These are phyloP conservation scores for Petrocephalus microphthalmus DNA, from an alignment of 2,113 vertebrate species.

Conservation along the genomic window DNA sequence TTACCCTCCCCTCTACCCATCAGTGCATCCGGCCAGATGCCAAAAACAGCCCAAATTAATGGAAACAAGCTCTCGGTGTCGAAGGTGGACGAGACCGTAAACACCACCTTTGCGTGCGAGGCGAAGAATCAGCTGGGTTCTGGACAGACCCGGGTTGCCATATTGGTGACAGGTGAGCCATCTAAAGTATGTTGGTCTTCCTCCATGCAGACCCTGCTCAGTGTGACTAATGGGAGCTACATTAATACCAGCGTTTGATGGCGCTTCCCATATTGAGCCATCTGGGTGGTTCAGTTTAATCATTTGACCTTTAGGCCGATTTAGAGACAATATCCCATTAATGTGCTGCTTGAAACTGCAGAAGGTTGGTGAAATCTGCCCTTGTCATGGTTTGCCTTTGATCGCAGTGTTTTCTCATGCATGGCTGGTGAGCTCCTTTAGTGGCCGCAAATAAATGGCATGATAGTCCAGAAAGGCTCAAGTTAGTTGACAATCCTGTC, in stretches of 20 bases:
- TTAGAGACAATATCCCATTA: background rate
- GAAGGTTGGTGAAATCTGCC: background rate
- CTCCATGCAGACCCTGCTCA: background rate
- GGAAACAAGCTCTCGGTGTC: conserved; percentile 60
- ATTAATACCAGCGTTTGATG: background rate
- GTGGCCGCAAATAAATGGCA: background rate
- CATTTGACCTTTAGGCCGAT: background rate
- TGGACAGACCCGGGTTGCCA: conserved; percentile 53
- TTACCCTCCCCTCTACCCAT: background rate
- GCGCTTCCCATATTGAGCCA: background rate
- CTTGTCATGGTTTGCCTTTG: background rate
- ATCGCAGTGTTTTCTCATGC: background rate
- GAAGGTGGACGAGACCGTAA: conserved; percentile 66
- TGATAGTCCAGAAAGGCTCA: background rate
- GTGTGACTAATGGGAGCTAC: background rate
- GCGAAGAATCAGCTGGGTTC: conserved; percentile 67
- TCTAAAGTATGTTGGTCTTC: background rate
- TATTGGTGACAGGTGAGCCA: conserved; percentile 70
- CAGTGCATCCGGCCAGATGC: conserved; percentile 61
- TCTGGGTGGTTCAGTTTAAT: background rate
- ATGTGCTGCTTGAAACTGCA: background rate
- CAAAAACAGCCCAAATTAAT: conserved; percentile 48
- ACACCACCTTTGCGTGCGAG: conserved; percentile 76
- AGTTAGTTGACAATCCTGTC: background rate
- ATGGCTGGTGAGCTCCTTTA: too few species aligned